Evolutionary conservation across 2,797 vertebrate species (phyloP).

Genomic region (Eurystomus glaucurus): DNA sequence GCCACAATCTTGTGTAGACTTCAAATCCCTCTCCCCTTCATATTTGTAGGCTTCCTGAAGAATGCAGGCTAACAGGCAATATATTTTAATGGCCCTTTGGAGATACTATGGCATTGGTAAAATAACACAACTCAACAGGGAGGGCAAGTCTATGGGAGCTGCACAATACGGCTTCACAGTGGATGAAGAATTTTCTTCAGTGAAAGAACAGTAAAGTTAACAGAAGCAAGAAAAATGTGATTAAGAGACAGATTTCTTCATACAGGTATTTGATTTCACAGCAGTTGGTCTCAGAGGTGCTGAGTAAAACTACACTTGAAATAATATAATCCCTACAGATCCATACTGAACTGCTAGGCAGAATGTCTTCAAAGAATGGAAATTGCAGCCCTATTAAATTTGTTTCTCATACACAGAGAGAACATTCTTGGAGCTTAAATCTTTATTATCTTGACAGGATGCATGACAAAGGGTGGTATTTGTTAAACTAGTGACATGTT

Average conservation of each 20-base stretch:
- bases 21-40: not conserved
- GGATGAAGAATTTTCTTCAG: not conserved
- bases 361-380: constrained; percentile 46
- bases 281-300: constrained; percentile 61
- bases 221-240: constrained; percentile 24
- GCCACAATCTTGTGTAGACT: not conserved
- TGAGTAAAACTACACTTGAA: constrained; percentile 67
- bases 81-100: not conserved
- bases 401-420: constrained; percentile 43
- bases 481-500: constrained; percentile 7
- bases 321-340: constrained; percentile 68
- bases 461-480: not conserved
- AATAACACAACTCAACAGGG: not conserved
- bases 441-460: constrained; percentile 5
- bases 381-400: constrained; percentile 37
- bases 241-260: constrained; percentile 53
- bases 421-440: constrained; percentile 41
- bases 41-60: not conserved
- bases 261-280: constrained; percentile 62
- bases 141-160: not conserved
- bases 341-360: constrained; percentile 5
- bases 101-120: not conserved
- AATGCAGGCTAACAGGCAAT: not conserved
- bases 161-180: not conserved
- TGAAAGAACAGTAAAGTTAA: not conserved